Evolutionary conservation across 2,888 invertebrate species (phyloP).

Genomic region (Mythimna pallens): DNA sequence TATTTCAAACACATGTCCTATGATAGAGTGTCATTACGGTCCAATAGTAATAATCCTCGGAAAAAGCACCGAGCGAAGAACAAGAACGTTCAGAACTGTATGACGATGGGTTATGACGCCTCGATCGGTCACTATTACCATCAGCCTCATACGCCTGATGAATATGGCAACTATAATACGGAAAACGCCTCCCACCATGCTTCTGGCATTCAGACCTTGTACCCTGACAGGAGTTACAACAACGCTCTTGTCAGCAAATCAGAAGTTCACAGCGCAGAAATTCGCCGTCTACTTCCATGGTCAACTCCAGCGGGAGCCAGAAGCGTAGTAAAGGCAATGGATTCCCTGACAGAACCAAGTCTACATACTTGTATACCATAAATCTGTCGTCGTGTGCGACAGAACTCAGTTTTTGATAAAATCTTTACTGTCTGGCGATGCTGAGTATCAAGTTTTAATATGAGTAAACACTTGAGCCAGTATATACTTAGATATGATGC

Average conservation of each 20-base stretch:
- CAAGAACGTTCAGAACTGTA: slow-evolving; percentile 90
- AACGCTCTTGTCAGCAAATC: slow-evolving; percentile 80
- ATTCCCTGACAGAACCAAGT: slow-evolving; percentile 92
- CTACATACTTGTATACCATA: slow-evolving; percentile 89
- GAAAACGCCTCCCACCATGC: slow-evolving; percentile 89
- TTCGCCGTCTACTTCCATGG: slow-evolving; percentile 85
- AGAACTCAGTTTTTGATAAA: slow-evolving; percentile 84
- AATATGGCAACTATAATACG: slow-evolving; percentile 86
- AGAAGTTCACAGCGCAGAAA: slow-evolving; percentile 86
- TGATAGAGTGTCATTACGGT: slow-evolving; percentile 87
- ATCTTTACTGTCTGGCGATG: slow-evolving; percentile 60
- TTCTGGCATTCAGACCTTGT: slow-evolving; percentile 88
- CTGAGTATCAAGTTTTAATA: slow-evolving; percentile 54
- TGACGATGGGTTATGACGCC: slow-evolving; percentile 91
- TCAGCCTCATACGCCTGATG: slow-evolving; percentile 89
- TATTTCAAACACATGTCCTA: slow-evolving; percentile 90
- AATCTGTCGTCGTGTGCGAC: slow-evolving; percentile 83
- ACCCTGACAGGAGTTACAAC: slow-evolving; percentile 89
- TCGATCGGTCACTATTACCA: slow-evolving; percentile 88
- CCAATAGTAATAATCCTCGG: slow-evolving; percentile 86
- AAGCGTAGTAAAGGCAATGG: slow-evolving; percentile 87
- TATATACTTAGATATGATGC: slow-evolving; percentile 45
- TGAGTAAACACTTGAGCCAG: slow-evolving; percentile 47
- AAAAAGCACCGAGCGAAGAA: slow-evolving; percentile 89
- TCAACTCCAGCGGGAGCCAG: slow-evolving; percentile 88